Evolutionary conservation across 2,888 invertebrate species (phyloP).

Genomic region (Helobdella robusta): DNA sequence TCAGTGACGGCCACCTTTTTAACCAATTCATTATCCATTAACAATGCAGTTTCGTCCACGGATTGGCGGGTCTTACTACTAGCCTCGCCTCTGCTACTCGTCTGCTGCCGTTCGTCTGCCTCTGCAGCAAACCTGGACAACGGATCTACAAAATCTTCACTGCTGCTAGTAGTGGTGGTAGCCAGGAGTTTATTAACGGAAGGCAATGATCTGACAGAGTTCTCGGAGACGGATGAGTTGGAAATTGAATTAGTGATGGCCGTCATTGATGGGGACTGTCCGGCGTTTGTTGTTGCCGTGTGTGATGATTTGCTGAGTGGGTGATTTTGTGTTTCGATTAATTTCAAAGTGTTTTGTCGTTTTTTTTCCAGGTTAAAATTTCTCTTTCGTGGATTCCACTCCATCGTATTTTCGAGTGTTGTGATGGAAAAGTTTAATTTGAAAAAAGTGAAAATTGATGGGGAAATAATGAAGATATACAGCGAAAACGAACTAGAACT

Average conservation of each 20-base stretch:
- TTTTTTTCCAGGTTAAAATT: slow-evolving; percentile 23
- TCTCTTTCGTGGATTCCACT: slow-evolving; percentile 21
- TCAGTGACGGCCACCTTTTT: not conserved
- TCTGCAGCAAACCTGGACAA: slow-evolving; percentile 60
- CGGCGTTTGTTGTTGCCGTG: slow-evolving; percentile 1
- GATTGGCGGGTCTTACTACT: not conserved
- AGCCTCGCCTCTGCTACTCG: not conserved
- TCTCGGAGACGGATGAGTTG: not conserved
- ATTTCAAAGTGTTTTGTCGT: not conserved
- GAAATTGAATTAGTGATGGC: not conserved
- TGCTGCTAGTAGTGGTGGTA: not conserved
- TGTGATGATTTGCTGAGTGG: slow-evolving; percentile 10
- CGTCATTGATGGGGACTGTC: no score
- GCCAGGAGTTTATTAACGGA: not conserved
- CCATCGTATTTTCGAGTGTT: not conserved
- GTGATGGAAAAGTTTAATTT: not conserved
- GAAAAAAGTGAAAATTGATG: not conserved
- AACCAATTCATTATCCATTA: not conserved
- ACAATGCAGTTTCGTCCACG: not conserved
- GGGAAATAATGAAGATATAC: not conserved
- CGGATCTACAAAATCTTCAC: slow-evolving; percentile 55
- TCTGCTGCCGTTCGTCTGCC: slow-evolving; percentile 56
- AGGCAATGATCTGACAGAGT: not conserved
- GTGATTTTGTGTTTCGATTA: slow-evolving; percentile 17
- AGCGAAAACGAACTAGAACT: no score